Evolutionary conservation across 2,113 vertebrate genomes (phyloP).

Genomic region (Xenopus laevis): DNA sequence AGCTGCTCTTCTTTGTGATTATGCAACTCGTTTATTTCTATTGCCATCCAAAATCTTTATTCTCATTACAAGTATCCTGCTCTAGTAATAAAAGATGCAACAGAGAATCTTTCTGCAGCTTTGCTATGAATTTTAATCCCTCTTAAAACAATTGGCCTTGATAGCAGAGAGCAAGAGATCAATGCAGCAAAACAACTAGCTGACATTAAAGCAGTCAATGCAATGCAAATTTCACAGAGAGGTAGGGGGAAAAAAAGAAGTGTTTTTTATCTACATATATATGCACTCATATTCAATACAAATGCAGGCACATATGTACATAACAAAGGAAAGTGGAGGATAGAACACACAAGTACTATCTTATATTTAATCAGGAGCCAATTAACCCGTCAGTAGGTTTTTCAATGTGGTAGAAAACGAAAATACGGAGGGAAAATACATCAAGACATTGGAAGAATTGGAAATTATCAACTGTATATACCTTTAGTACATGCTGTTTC

Average conservation of each 20-base stretch:
- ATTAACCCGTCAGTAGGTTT: no score
- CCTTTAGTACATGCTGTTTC: constrained; percentile 72
- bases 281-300: neutral
- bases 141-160: constrained; percentile 45
- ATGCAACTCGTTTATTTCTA: constrained; percentile 43
- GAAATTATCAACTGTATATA: constrained; percentile 21
- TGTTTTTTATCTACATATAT: neutral
- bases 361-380: no score
- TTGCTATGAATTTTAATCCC: constrained; percentile 45
- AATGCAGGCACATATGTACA: no score
- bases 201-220: constrained; percentile 21
- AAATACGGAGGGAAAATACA: no score
- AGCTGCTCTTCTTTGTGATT: constrained; percentile 17
- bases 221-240: neutral
- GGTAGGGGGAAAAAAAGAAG: neutral
- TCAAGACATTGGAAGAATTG: no score
- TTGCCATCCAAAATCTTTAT: constrained; percentile 37
- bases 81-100: constrained; percentile 41
- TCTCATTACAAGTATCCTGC: constrained; percentile 42
- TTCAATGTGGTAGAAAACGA: no score
- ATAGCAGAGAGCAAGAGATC: constrained; percentile 42
- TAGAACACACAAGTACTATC: no score
- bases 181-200: constrained; percentile 37
- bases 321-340: no score
- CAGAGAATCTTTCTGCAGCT: constrained; percentile 36